These are phyloP conservation scores for Callopanchax toddi DNA, from an alignment of 2,113 vertebrate species.

Conservation along the genomic window DNA sequence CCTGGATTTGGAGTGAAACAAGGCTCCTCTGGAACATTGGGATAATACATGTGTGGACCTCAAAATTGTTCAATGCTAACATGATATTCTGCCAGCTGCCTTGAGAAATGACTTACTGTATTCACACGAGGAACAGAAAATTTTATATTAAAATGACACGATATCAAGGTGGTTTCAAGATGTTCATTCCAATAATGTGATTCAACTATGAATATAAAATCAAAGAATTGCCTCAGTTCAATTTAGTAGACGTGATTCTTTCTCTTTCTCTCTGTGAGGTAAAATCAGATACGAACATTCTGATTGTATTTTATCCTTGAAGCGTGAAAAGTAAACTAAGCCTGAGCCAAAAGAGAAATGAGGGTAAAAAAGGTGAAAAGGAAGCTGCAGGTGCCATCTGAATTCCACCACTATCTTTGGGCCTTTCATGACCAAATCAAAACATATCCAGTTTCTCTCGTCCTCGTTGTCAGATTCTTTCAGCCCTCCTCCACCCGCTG, in stretches of 20 bases:
- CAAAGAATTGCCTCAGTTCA: slow-evolving; percentile 35
- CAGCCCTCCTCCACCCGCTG: slow-evolving; percentile 17
- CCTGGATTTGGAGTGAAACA: not conserved
- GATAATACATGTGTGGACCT: not conserved
- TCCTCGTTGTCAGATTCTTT: slow-evolving; percentile 50
- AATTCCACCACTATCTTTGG: slow-evolving; percentile 57
- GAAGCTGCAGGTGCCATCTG: slow-evolving; percentile 60
- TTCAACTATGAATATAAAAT: slow-evolving; percentile 32
- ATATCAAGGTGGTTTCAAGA: slow-evolving; percentile 18
- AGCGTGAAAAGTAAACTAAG: slow-evolving; percentile 66
- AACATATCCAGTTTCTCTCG: slow-evolving; percentile 56
- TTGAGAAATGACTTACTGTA: not conserved
- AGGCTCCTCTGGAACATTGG: not conserved
- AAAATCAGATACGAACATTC: slow-evolving; percentile 50
- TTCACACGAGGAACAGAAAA: slow-evolving; percentile 16
- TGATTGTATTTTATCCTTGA: slow-evolving; percentile 66
- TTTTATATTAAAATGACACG: slow-evolving; percentile 1
- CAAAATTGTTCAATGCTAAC: not conserved
- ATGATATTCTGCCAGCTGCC: not conserved
- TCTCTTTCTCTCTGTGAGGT: slow-evolving; percentile 29
- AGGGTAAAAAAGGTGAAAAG: slow-evolving; percentile 1
- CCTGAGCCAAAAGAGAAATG: slow-evolving; percentile 1
- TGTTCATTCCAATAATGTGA: slow-evolving; percentile 53
- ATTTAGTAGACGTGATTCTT: slow-evolving; percentile 42
- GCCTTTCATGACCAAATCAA: slow-evolving; percentile 70